phyloP scores from a whole-genome alignment of 2,113 vertebrate genomes.

The Ailuropoda melanoleuca region DNA sequence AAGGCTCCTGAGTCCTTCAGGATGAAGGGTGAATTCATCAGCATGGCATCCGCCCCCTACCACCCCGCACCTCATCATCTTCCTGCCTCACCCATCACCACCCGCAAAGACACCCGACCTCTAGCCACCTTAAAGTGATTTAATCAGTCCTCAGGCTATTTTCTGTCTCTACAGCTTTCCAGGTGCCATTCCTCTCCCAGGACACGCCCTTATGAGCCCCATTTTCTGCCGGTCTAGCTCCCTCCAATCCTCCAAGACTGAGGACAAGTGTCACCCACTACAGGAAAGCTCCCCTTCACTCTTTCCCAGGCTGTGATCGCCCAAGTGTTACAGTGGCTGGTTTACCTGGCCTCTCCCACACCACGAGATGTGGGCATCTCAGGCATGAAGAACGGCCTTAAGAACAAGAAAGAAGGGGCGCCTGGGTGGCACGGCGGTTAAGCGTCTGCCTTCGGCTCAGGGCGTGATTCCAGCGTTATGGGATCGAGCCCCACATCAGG shows the following conservation, averaged over 20 bases:
- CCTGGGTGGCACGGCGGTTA: too few relatives aligned
- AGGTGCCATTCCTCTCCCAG: background rate
- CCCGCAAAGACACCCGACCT: background rate
- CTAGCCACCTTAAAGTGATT: background rate
- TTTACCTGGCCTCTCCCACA: background rate
- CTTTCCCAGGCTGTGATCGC: background rate
- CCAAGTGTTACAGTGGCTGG: fast-evolving
- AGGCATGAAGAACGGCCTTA: background rate
- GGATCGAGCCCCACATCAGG: too few relatives aligned
- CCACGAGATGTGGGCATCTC: fast-evolving
- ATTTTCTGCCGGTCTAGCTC: background rate
- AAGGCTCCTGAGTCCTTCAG: background rate
- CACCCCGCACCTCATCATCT: background rate
- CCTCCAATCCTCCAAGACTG: background rate
- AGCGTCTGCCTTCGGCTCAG: too few relatives aligned
- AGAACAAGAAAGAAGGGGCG: background rate
- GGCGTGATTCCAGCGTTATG: too few relatives aligned
- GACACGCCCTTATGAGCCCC: background rate
- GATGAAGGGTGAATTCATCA: background rate
- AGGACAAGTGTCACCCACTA: background rate
- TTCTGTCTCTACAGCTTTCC: background rate
- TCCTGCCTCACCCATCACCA: background rate
- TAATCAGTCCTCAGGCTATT: background rate
- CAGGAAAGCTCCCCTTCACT: background rate
- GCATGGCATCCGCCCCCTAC: background rate